These are phyloP conservation scores for Oedothorax gibbosus DNA, from an alignment of 1,140 invertebrate species.

Conservation along the genomic window DNA sequence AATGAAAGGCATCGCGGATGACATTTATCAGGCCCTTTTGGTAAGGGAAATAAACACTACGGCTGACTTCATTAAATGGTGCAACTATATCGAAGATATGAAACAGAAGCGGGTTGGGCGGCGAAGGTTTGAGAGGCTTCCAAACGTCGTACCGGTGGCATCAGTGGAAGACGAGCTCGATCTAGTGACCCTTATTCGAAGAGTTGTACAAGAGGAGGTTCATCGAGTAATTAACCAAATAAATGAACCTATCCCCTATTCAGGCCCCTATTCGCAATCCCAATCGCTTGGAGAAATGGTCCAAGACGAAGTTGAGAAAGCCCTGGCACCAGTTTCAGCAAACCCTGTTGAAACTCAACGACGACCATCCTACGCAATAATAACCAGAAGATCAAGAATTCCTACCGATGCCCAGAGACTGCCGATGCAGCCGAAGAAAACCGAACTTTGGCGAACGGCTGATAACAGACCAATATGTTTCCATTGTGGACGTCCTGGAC, in stretches of 20 bases:
- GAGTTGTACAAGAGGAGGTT: background rate
- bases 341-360: background rate
- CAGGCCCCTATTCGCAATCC: background rate
- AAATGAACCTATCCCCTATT: background rate
- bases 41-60: background rate
- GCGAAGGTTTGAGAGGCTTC: background rate
- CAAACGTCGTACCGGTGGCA: background rate
- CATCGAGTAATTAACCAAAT: background rate
- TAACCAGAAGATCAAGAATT: background rate
- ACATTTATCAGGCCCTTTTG: background rate
- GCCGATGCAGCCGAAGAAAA: slow-evolving; percentile 3
- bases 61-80: background rate
- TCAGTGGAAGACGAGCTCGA: background rate
- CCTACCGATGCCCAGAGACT: background rate
- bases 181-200: background rate
- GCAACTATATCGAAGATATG: background rate
- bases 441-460: background rate
- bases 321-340: background rate
- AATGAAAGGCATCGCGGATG: background rate
- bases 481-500: slow-evolving; percentile 6
- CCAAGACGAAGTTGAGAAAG: slow-evolving; percentile 7
- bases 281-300: background rate
- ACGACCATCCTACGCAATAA: background rate
- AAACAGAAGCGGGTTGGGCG: slow-evolving; percentile 8
- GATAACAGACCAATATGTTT: background rate